Evolutionary conservation across 2,888 invertebrate genomes (phyloP).

Genomic region (Ptychoptera contaminata): DNA sequence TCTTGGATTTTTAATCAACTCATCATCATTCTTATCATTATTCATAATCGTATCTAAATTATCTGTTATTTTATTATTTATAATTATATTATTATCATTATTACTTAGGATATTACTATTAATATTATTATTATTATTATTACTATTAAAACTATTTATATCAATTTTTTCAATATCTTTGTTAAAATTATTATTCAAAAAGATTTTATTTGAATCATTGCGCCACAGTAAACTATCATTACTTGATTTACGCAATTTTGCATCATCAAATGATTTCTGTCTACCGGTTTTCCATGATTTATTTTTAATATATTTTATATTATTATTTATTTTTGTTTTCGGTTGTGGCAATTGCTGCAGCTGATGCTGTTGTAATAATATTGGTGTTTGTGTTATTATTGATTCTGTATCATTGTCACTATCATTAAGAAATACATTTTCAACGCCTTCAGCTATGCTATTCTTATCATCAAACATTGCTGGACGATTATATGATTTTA

Average conservation of each 20-base stretch:
- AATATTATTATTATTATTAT: neutral
- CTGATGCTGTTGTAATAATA: neutral
- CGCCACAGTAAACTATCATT: slow-evolving; percentile 2
- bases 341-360: slow-evolving; percentile 8
- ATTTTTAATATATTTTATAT: neutral
- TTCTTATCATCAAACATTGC: slow-evolving; percentile 37
- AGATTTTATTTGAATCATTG: slow-evolving; percentile 2
- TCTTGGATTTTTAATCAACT: too few relatives aligned
- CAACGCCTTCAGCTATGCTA: slow-evolving; percentile 42
- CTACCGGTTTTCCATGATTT: slow-evolving; percentile 2
- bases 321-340: neutral
- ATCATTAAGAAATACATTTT: slow-evolving; percentile 29
- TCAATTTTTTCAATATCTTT: neutral
- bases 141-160: neutral
- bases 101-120: neutral
- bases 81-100: neutral
- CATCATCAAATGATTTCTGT: slow-evolving; percentile 2
- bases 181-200: neutral
- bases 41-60: too few relatives aligned
- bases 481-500: slow-evolving; percentile 21
- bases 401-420: neutral
- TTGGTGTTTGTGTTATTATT: neutral
- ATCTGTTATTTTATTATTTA: neutral
- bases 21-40: too few relatives aligned
- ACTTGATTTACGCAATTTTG: slow-evolving; percentile 2